phyloP scores from a whole-genome alignment of 2,113 vertebrate genomes.

The Psilopogon haemacephalus region DNA sequence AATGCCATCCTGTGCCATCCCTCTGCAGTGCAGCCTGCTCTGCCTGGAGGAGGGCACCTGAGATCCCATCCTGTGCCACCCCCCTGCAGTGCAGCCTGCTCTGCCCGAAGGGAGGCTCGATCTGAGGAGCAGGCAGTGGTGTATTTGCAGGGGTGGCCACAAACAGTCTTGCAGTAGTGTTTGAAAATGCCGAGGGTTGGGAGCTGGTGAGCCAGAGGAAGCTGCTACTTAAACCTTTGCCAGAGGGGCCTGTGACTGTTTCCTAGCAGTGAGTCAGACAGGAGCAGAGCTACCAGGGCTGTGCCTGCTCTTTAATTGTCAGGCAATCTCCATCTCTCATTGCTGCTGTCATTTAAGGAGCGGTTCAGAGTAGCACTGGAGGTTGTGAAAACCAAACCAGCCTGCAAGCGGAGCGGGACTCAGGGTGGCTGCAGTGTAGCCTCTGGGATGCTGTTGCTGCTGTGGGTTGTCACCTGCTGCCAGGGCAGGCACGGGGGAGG shows the following conservation, averaged over 20 bases:
- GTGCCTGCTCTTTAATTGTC: neutral
- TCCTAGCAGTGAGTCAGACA: neutral
- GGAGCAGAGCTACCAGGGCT: neutral
- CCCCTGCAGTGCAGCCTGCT: neutral
- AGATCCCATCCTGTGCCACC: neutral
- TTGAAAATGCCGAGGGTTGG: neutral
- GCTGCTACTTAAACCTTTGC: neutral
- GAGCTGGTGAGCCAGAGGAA: neutral
- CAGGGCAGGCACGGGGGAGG: neutral
- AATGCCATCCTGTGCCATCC: neutral
- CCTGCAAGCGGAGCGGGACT: neutral
- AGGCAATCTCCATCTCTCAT: neutral
- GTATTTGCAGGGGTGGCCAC: neutral
- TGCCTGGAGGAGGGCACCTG: neutral
- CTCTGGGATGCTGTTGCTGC: neutral
- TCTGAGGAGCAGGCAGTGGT: neutral
- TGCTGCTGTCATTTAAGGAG: neutral
- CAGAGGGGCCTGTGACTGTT: neutral
- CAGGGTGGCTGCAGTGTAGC: neutral
- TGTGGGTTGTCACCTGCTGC: neutral
- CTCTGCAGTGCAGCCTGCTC: neutral
- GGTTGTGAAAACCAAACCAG: neutral
- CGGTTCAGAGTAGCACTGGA: neutral
- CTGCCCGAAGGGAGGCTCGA: neutral
- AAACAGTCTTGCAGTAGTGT: neutral